Percentiles rank a stretch among this genome's conserved stretches.
phyloP scores from a whole-genome alignment of 1,140 invertebrate species.

The Leptopilina boulardi region DNA sequence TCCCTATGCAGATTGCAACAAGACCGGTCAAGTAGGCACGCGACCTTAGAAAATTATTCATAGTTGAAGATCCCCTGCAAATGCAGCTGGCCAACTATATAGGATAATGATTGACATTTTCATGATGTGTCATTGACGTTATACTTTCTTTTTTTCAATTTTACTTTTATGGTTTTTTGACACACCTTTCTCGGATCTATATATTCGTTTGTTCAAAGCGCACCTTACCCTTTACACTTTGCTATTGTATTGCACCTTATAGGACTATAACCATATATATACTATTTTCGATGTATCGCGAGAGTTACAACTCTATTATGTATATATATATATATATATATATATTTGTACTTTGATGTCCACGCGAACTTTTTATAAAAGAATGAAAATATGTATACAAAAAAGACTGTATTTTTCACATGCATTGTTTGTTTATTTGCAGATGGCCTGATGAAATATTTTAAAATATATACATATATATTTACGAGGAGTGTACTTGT shows the following conservation, averaged over 20 bases:
- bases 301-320: constrained; percentile 1
- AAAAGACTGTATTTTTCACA: background rate
- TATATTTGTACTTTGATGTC: background rate
- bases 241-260: constrained; percentile 5
- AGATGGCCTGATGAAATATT: background rate
- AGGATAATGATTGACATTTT: constrained; percentile 22
- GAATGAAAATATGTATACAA: background rate
- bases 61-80: background rate
- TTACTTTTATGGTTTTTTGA: background rate
- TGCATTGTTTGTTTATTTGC: constrained; percentile 16
- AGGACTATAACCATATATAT: constrained; percentile 8
- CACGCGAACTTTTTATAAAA: background rate
- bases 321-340: no score
- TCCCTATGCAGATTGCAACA: constrained; percentile 9
- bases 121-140: background rate
- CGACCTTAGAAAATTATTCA: constrained; percentile 26
- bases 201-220: background rate
- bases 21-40: constrained; percentile 26
- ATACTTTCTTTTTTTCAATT: background rate
- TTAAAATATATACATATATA: no score
- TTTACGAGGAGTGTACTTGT: no score
- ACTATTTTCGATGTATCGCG: background rate
- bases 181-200: background rate
- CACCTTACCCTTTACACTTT: constrained; percentile 3
- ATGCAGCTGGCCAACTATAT: constrained; percentile 14